Evolutionary conservation across 2,797 vertebrate species (phyloP).

Genomic region (Channa striata): DNA sequence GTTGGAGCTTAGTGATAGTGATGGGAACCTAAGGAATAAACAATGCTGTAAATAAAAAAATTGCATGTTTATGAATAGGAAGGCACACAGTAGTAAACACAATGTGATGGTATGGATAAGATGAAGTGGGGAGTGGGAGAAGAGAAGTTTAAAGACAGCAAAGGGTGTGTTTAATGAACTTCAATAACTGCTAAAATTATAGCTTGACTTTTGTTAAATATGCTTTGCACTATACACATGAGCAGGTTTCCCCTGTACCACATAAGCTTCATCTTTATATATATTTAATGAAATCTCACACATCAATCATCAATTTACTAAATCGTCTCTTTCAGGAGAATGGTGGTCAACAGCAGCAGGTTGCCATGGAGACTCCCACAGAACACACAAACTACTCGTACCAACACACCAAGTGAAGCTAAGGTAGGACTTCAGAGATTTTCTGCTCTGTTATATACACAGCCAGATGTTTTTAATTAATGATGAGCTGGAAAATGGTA

Average conservation of each 20-base stretch:
- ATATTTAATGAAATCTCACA: background rate
- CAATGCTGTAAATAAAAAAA: conserved; percentile 14
- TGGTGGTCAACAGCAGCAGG: conserved; percentile 90
- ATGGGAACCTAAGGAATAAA: conserved; percentile 18
- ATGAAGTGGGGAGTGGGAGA: background rate
- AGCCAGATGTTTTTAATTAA: too few species aligned
- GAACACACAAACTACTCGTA: conserved; percentile 94
- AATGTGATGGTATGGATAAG: conserved; percentile 15
- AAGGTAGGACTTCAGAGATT: conserved; percentile 60
- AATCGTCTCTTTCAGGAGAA: conserved; percentile 82
- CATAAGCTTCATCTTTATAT: background rate
- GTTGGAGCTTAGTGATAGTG: conserved; percentile 11
- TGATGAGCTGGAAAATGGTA: too few species aligned
- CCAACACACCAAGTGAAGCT: conserved; percentile 94
- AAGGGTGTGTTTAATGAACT: background rate
- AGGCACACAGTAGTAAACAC: background rate
- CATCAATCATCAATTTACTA: background rate
- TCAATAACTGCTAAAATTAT: background rate
- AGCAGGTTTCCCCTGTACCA: background rate
- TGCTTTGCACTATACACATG: background rate
- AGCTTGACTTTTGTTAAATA: conserved; percentile 8
- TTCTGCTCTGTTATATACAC: too few species aligned
- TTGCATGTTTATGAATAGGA: conserved; percentile 36
- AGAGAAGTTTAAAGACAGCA: background rate
- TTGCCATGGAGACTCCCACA: conserved; percentile 88